Conservation (phyloP, 2,888 invertebrate species). For the Smittia sp. region DNA sequence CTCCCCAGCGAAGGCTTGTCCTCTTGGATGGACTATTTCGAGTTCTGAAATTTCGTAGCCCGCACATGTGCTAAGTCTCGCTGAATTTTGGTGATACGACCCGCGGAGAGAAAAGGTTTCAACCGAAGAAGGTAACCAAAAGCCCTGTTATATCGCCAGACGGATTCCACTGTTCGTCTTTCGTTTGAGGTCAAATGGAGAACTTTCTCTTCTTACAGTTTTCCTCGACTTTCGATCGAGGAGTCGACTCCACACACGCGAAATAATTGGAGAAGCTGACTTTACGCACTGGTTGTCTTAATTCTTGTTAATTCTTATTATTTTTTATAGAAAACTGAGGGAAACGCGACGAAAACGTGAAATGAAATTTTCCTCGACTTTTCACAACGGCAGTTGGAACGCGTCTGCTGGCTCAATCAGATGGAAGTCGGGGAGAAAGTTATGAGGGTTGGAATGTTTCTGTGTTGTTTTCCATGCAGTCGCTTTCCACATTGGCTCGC, state of each 20-base stretch:
- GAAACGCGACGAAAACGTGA: constrained; percentile 8
- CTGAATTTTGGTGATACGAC: constrained; percentile 3
- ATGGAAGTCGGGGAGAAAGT: constrained; percentile 1
- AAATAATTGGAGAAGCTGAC: background rate
- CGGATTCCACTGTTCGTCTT: background rate
- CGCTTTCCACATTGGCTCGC: background rate
- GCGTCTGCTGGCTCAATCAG: constrained; percentile 11
- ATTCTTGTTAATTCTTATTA: background rate
- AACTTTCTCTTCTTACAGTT: constrained; percentile 2
- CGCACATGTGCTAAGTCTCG: constrained; percentile 75
- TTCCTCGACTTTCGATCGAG: background rate
- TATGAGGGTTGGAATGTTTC: background rate
- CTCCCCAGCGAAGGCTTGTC: constrained; percentile 95
- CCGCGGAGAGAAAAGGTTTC: background rate
- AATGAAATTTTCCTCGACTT: constrained; percentile 17
- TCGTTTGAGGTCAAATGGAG: constrained; percentile 23
- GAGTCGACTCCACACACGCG: background rate
- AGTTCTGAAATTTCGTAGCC: constrained; percentile 85
- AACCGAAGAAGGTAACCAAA: background rate
- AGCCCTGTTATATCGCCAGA: background rate
- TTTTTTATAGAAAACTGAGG: constrained; percentile 7
- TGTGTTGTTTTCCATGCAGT: background rate
- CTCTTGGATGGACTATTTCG: constrained; percentile 96
- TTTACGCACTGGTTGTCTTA: background rate
- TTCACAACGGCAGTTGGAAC: constrained; percentile 20